phyloP scores from a whole-genome alignment of 2,888 invertebrate genomes.

The Gastrophysa polygoni region DNA sequence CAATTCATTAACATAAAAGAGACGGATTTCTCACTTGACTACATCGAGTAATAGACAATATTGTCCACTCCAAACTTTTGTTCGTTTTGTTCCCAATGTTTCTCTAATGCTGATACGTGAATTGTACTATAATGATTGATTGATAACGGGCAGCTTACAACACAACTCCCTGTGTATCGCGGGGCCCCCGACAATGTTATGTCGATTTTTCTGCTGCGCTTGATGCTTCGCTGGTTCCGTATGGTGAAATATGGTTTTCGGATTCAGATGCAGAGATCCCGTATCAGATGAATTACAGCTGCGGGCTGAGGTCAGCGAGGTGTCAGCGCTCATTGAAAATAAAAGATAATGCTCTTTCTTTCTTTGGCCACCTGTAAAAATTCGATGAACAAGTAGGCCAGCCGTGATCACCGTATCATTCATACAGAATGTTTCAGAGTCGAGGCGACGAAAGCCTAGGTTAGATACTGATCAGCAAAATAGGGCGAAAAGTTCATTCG shows the following conservation, averaged over 20 bases:
- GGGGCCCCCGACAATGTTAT: slow-evolving; percentile 19
- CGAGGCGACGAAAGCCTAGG: no score
- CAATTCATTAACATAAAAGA: no score
- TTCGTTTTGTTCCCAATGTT: no score
- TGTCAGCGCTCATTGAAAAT: neutral
- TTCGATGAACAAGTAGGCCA: no score
- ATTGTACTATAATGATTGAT: slow-evolving; percentile 30
- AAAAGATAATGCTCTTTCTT: neutral
- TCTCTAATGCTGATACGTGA: slow-evolving; percentile 26
- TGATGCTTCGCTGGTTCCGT: slow-evolving; percentile 24
- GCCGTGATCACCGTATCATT: no score
- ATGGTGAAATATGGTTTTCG: neutral
- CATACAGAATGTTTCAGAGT: no score
- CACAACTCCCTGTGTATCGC: slow-evolving; percentile 12
- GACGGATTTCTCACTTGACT: no score
- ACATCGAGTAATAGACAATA: slow-evolving; percentile 5
- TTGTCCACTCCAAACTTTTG: slow-evolving; percentile 25
- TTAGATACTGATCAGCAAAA: no score
- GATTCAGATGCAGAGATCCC: neutral
- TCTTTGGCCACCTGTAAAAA: neutral
- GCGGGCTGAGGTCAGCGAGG: neutral
- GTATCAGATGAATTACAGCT: neutral
- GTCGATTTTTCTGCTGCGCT: slow-evolving; percentile 15
- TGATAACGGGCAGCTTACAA: slow-evolving; percentile 21
- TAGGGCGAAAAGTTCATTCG: no score